Base-by-base conservation (phyloP, 2,113 vertebrate genomes). In the Gobius niger region DNA sequence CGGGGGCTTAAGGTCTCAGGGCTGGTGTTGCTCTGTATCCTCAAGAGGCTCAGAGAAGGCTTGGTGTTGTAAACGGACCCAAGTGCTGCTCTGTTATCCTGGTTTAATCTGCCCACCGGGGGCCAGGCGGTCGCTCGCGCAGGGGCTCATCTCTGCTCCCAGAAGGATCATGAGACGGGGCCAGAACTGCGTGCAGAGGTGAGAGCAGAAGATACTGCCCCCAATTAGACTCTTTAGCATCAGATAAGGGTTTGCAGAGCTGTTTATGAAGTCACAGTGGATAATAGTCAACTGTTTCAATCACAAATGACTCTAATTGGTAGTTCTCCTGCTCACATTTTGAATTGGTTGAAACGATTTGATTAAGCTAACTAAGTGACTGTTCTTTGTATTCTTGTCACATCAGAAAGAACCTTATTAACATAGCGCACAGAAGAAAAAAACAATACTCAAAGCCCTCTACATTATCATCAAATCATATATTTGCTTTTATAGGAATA, bases 21-120 rank as follows among this genome's bases (percentile, higher is more conserved):
- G 81, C 77, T 81, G 53, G 69, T 77, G 75, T 88, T 87, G 51
- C 53, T 82, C 83, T 85, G 77, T 60, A 82, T 86, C 61, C 90
- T 82, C 87, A 74, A 63, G 87, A 83, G 88, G 86, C 57, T 61
- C 44, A 50, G 47, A 60, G 67, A 49, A 68, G 65, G 74, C 75
- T 83, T 63, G 72, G 82, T 68, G 75, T 81, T 85, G 80, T 89
- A 90, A 91, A 86, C 56, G 82, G 80, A 87, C 85, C 80, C 82
- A 79, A 85, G 82, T 84, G 81, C 66, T 71, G 40, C 82, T 65
- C 73, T 82, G 82, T 87, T 84, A 81, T 80, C 83, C 40, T 44
- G 72, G 80, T 87, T 81, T 89, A 88, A 87, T 87, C 87, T 85
- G 77, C 73, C 84, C 86, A 75, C 75, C 78, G 52, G 85, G 86